Evolutionary conservation across 1,140 invertebrate genomes (phyloP).

Genomic region (Cotesia chilonis): DNA sequence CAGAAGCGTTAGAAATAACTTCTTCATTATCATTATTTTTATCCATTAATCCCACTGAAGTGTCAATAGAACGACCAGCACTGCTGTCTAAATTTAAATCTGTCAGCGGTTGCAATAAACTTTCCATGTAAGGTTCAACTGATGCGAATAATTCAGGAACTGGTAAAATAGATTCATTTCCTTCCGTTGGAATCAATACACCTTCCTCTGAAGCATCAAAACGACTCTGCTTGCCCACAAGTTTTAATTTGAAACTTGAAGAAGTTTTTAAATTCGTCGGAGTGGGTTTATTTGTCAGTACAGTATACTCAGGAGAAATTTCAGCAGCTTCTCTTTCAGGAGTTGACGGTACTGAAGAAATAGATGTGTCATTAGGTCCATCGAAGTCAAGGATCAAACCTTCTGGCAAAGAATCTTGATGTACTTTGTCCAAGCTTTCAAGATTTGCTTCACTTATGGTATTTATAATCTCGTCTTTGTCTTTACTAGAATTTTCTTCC

Average conservation of each 20-base stretch:
- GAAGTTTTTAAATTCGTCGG: conserved; percentile 8
- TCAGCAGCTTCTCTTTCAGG: neutral
- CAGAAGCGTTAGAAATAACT: neutral
- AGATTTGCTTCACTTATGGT: neutral
- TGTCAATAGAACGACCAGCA: neutral
- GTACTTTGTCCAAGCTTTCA: neutral
- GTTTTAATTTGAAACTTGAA: conserved; percentile 30
- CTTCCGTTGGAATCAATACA: conserved; percentile 29
- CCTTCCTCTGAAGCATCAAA: conserved; percentile 33
- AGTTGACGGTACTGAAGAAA: conserved; percentile 11
- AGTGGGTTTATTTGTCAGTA: neutral
- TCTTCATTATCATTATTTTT: neutral
- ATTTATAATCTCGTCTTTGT: neutral
- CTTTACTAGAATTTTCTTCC: too few relatives aligned
- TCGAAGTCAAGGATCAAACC: conserved; percentile 23
- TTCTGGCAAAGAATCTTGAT: conserved; percentile 14
- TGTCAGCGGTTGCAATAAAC: conserved; percentile 7
- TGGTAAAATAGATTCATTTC: conserved; percentile 21
- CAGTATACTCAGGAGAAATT: neutral
- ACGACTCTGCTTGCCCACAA: conserved; percentile 29
- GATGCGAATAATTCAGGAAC: neutral
- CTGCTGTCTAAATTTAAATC: conserved; percentile 13
- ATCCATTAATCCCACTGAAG: too few relatives aligned
- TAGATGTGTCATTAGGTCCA: neutral
- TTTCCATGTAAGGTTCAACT: conserved; percentile 21